A percentile compares a stretch with the other conserved stretches of the same genome.
Conservation (phyloP, 2,113 vertebrate species). For the Oplegnathus fasciatus region DNA sequence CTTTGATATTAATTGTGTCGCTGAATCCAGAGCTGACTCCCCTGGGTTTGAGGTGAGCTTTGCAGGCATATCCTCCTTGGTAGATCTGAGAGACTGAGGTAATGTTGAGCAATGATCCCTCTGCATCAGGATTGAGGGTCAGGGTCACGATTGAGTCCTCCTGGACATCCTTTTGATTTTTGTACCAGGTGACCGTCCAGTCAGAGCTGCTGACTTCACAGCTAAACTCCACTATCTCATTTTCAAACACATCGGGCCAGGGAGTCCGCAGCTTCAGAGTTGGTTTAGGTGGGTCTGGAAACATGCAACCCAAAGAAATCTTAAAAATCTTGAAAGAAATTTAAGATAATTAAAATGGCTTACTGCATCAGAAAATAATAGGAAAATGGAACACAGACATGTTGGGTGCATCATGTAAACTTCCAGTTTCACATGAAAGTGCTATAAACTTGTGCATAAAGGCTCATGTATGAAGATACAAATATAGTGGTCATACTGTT, state of each 20-base stretch:
- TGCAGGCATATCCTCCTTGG: slow-evolving; percentile 50
- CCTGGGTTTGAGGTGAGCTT: slow-evolving; percentile 1
- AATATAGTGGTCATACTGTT: neutral
- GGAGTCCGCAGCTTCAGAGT: neutral
- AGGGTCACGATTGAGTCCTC: rapidly evolving
- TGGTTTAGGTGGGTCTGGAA: slow-evolving; percentile 61
- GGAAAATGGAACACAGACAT: neutral
- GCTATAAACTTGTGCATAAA: neutral
- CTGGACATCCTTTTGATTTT: rapidly evolving
- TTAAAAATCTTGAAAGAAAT: neutral
- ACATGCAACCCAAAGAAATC: neutral
- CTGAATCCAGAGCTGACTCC: slow-evolving; percentile 24
- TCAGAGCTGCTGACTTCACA: slow-evolving; percentile 12
- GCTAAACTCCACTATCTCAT: slow-evolving; percentile 13
- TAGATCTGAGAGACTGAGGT: rapidly evolving
- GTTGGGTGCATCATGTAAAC: neutral
- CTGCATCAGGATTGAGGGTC: too few relatives aligned
- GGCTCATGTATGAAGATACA: neutral
- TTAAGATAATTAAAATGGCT: neutral
- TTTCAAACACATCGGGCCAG: slow-evolving; percentile 62
- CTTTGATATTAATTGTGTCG: neutral
- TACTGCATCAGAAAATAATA: neutral
- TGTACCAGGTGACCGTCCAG: slow-evolving; percentile 58
- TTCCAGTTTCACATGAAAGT: neutral
- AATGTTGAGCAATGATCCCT: slow-evolving; percentile 1